Evolutionary conservation across 1,140 invertebrate genomes (phyloP).

Genomic region (Bombus picipes): DNA sequence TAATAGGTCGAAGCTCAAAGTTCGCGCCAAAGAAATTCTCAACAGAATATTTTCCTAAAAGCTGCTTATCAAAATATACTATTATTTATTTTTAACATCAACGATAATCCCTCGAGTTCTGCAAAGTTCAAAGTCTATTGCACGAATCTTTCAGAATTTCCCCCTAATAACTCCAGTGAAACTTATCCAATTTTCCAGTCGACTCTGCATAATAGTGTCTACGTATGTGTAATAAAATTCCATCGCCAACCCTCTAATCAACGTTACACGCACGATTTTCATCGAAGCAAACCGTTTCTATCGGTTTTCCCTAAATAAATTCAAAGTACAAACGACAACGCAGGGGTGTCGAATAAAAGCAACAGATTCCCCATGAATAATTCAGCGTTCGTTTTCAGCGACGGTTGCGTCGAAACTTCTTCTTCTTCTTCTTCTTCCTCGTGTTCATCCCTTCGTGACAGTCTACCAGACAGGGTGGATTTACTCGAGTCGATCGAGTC

Average conservation of each 20-base stretch:
- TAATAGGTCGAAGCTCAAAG: no score
- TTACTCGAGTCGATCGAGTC: conserved; percentile 38
- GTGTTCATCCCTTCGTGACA: conserved; percentile 39
- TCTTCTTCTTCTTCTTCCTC: conserved; percentile 9
- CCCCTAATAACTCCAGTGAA: no score
- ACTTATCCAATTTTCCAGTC: neutral
- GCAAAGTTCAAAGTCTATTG: no score
- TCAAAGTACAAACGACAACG: conserved; percentile 30
- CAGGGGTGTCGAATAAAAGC: conserved; percentile 55
- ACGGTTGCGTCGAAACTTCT: neutral
- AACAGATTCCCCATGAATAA: conserved; percentile 73
- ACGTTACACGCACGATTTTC: neutral
- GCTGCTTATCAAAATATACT: no score
- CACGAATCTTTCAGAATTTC: no score
- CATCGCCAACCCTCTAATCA: neutral
- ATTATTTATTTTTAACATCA: no score
- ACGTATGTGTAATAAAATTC: neutral
- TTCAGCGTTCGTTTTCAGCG: conserved; percentile 58
- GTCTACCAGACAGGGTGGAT: conserved; percentile 41
- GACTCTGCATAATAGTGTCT: neutral
- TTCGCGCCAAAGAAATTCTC: no score
- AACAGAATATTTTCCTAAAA: no score
- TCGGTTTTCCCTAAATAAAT: conserved; percentile 4
- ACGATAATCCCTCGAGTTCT: no score
- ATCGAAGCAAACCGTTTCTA: neutral